Evolutionary conservation across 2,888 invertebrate genomes (phyloP), one percentile per base, ranked within the genome.

Genomic region (Leptinotarsa juncta): DNA sequence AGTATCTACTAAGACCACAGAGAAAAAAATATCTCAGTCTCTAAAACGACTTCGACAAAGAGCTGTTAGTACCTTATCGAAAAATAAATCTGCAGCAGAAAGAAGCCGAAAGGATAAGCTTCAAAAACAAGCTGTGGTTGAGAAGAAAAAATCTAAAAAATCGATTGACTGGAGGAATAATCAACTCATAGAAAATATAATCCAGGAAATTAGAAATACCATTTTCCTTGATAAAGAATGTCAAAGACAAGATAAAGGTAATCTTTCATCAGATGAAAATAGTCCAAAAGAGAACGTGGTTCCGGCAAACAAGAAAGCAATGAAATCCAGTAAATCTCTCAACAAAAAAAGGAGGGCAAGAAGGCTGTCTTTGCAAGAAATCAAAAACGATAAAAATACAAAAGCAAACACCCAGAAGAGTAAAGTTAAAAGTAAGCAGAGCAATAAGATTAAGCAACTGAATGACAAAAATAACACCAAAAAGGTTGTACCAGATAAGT

Each of bases 161-260:
- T 4, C 51, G 5, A 15, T 75, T 2, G 20, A 70, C n/a, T 75
- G 72, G 74, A 53, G 70, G 14, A 72, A 72, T 23, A 70, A 72
- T 50, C 48, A 75, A 32, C 68, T 76, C 2, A 76, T 76, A n/a
- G 71, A 76, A 76, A 70, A 67, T 32, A 76, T 76, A 1, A 71
- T 76, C 12, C 65, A 69, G 67, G 76, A 76, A 70, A 50, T 76
- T 14, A 71, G 67, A 50, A 76, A 73, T 32, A 73, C 76, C 4
- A 65, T 76, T n/a, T 73, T 76, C 42, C 73, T 70, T 7, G 15
- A 48, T 20, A 57, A 48, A 12, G 42, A 69, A 23, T 14, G 57
- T 55, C 18, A 18, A 14, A 48, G 20, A 48, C 48, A 12, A 3
- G 55, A 48, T 26, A 55, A 55, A 57, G 51, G 20, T 4, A 68